Evolutionary conservation across 1,140 invertebrate genomes (phyloP), one percentile per base, ranked within the genome.

Genomic region (Magallana ariakensis): DNA sequence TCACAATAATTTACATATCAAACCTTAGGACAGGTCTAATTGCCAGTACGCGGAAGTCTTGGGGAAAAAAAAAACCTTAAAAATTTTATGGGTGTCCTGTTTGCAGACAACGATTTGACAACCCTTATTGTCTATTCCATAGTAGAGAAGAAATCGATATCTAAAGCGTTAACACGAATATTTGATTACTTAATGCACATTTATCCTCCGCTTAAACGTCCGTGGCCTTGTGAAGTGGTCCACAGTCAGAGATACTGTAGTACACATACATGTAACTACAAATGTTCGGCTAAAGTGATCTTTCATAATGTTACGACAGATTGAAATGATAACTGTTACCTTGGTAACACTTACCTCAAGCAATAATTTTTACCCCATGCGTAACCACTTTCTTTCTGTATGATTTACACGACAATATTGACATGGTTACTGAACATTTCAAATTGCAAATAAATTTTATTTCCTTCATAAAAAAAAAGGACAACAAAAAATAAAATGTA

Each of bases 291-390:
- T 9, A 7, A 11, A 26, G 66, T 75, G 22, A 26, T 19, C 33
- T 75, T 75, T 75, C 19, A 75, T 75, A 33, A 75, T 33, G 22
- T 33, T 75, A 75, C n/a, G 22, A 75, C 11, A 75, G 19, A 75
- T 26, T 60, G 22, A 66, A 75, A 75, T 75, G 22, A 26, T 33
- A n/a, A 26, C 22, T 26, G 33, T 75, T 75, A 26, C 66, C 22
- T 26, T 75, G 66, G 66, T 26, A 75, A 75, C 22, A 75, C 8
- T 22, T 70, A 70, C n/a, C 22, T 75, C 33, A 22, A 13, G 22
- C 22, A 75, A 26, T 75, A 33, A 9, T 10, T 46, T 46, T 19
- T 75, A 19, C 33, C 22, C 33, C 66, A 26, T 75, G 66, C 22
- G 22, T 75, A 26, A 26, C 33, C 22, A 26, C 66, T 75, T 26